Conservation (phyloP, 2,113 vertebrate genomes). For the Peromyscus polionotus region DNA sequence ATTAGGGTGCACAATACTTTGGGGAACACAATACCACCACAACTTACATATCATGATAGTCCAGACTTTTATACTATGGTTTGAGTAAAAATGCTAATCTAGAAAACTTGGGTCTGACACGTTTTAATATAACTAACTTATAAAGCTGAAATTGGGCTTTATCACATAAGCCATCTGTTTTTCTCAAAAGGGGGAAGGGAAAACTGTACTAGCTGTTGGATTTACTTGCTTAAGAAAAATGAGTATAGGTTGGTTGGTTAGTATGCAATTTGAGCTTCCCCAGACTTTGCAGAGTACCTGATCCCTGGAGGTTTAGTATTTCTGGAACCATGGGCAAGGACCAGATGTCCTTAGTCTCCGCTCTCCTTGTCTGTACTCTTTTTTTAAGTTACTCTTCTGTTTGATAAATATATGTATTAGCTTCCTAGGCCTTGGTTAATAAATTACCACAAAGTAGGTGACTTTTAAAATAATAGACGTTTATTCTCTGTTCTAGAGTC, state of each 20-base stretch:
- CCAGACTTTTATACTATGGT: slow-evolving; percentile 21
- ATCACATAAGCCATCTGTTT: slow-evolving; percentile 29
- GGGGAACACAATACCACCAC: too few species aligned
- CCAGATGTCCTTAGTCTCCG: slow-evolving; percentile 56
- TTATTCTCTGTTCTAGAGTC: slow-evolving; percentile 52
- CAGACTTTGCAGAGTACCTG: slow-evolving; percentile 48
- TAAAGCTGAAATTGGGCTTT: slow-evolving; percentile 54
- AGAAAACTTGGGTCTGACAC: slow-evolving; percentile 60
- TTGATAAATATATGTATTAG: slow-evolving; percentile 59
- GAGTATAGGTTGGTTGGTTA: slow-evolving; percentile 13
- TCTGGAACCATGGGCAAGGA: slow-evolving; percentile 26
- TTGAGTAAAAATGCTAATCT: slow-evolving; percentile 67
- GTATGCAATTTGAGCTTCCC: slow-evolving; percentile 39
- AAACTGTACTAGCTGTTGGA: slow-evolving; percentile 48
- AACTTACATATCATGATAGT: slow-evolving; percentile 44
- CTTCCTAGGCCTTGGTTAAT: slow-evolving; percentile 42
- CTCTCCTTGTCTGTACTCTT: slow-evolving; percentile 45
- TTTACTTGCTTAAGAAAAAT: slow-evolving; percentile 66
- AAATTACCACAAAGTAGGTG: slow-evolving; percentile 37
- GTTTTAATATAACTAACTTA: slow-evolving; percentile 60
- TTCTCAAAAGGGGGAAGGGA: slow-evolving; percentile 43
- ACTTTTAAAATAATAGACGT: slow-evolving; percentile 58
- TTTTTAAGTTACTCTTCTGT: slow-evolving; percentile 44
- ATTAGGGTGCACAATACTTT: too few species aligned
- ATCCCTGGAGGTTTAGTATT: slow-evolving; percentile 47